Conservation (phyloP, 2,888 invertebrate genomes). For the Campoplex nolae region DNA sequence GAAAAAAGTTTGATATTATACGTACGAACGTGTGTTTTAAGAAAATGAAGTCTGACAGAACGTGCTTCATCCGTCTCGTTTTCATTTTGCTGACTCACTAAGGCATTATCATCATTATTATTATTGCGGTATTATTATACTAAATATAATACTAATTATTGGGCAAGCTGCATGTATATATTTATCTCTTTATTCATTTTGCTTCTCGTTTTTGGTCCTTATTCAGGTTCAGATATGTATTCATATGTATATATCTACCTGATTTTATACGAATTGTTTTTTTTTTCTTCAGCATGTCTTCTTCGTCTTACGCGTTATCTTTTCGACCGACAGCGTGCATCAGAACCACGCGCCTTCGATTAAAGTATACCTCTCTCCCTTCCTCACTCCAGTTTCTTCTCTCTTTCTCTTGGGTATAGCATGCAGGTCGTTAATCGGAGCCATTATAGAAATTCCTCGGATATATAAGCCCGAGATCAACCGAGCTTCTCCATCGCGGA, state of each 20-base stretch:
- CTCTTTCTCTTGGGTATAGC: constrained; percentile 28
- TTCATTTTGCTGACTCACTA: constrained; percentile 2
- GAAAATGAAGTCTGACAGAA: constrained; percentile 13
- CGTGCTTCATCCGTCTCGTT: constrained; percentile 36
- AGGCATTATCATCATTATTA: constrained; percentile 10
- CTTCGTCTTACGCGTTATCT: constrained; percentile 24
- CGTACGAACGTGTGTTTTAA: constrained; percentile 12
- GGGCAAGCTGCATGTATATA: constrained; percentile 16
- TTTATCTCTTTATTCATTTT: constrained; percentile 15
- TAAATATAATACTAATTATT: constrained; percentile 43
- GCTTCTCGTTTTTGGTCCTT: background rate
- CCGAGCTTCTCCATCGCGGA: constrained; percentile 50
- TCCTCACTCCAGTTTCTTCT: background rate
- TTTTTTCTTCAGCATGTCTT: constrained; percentile 12
- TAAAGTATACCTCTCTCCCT: constrained; percentile 36
- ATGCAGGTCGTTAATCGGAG: constrained; percentile 68
- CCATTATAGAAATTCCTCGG: constrained; percentile 70
- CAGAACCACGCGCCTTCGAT: constrained; percentile 61
- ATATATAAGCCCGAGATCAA: constrained; percentile 49
- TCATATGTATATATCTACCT: background rate
- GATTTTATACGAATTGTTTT: background rate
- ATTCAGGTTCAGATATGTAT: background rate
- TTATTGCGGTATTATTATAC: constrained; percentile 23
- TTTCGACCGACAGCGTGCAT: constrained; percentile 10
- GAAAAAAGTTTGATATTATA: background rate